phyloP scores from a whole-genome alignment of 2,113 vertebrate species.

The Vicugna pacos region DNA sequence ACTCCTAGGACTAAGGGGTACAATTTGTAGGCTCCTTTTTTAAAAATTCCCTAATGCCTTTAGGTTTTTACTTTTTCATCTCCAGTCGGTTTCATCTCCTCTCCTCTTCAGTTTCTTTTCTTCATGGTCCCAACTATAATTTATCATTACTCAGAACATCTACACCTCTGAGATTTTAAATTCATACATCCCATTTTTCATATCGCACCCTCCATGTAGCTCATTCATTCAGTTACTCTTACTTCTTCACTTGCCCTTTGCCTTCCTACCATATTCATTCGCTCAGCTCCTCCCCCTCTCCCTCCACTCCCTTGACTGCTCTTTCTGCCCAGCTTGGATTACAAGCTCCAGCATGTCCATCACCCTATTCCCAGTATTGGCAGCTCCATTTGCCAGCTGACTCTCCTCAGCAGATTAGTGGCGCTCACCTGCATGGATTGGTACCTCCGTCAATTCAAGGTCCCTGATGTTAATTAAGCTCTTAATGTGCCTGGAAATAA shows the following conservation, averaged over 20 bases:
- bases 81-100: neutral
- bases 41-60: neutral
- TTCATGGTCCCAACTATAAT: neutral
- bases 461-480: conserved; percentile 40
- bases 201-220: neutral
- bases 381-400: conserved; percentile 63
- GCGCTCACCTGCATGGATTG: neutral
- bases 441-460: conserved; percentile 56
- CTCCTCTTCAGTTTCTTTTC: neutral
- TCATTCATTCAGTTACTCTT: neutral
- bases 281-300: neutral
- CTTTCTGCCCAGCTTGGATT: neutral
- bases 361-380: conserved; percentile 3
- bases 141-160: neutral
- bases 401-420: neutral
- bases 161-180: neutral
- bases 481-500: conserved; percentile 37
- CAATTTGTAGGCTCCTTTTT: neutral
- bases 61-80: neutral
- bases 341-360: neutral
- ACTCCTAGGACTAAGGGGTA: neutral
- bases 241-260: neutral
- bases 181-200: neutral
- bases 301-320: neutral
- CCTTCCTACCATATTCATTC: neutral